Base-by-base conservation (phyloP, 2,888 invertebrate species). In the Melanophora roralis region DNA sequence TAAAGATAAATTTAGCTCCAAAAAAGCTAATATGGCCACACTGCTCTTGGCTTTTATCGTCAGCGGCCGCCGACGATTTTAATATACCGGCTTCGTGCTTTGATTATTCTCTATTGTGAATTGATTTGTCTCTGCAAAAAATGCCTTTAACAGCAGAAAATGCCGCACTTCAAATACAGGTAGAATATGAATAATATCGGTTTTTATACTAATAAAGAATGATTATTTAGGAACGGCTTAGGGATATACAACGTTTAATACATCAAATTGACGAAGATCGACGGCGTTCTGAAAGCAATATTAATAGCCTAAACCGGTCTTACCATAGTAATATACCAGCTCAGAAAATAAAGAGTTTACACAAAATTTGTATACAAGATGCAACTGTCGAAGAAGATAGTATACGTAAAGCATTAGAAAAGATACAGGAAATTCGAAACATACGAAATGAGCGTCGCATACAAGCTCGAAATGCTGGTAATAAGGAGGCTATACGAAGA, bases 401-500 rank as follows among this genome's bases (percentile, higher is more conserved):
- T 0, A 91, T 98, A 11, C 92, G 97, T 7, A 94, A 94, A 81
- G 96, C 97, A 0, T 89, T 98, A 32, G 93, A 94, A 21, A 95
- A 96, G 86, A 97, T 98, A 65, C 94, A 95, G 85, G 97, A 98
- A 89, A 97, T 98, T 72, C 92, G 97, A 53, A 93, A 94, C 34
- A 96, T 98, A 36, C 93, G 96, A 85, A 96, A 97, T 89, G 97
- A 97, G 86, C 92, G 96, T 57, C 91, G 97, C 78, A 95, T 97
- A 85, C 96, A 95, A 91, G 95, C 96, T 0, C 93, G 95, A 5
- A 94, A 94, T 89, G 94, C 95, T 1, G 96, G 96, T 8, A 96
- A 95, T 86, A 97, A 97, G 85, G 97, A 97, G 88, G 96, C 97
- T 0, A 96, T 98, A 82, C 93, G 98, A 7, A 93, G 98, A 82